Conservation (phyloP, 2,797 vertebrate species). For the Clarias laeviceps region DNA sequence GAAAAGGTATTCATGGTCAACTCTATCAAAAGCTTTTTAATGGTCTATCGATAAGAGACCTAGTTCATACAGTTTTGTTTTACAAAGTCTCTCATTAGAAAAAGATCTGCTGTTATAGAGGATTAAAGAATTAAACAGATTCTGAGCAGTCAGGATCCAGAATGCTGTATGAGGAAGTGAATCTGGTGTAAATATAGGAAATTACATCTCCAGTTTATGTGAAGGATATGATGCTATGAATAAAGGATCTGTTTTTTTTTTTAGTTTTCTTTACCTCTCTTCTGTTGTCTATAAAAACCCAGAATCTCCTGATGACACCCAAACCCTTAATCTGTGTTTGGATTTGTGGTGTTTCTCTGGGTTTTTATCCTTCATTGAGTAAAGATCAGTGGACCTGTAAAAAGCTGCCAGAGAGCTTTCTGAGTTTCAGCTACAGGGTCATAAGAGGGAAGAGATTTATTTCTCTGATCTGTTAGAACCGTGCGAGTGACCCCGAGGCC, state of each 20-base stretch:
- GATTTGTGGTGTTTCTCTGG: conserved; percentile 32
- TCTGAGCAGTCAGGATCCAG: background rate
- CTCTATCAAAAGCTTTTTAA: too few relatives aligned
- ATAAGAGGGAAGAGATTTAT: conserved; percentile 31
- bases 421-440: conserved; percentile 27
- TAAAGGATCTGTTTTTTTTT: background rate
- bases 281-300: conserved; percentile 29
- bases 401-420: conserved; percentile 57
- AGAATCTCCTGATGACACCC: conserved; percentile 5
- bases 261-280: background rate
- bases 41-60: too few relatives aligned
- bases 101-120: too few relatives aligned
- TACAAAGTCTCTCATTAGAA: too few relatives aligned
- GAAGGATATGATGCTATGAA: background rate
- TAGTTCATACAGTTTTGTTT: too few relatives aligned
- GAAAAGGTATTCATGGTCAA: too few relatives aligned
- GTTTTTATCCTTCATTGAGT: conserved; percentile 29
- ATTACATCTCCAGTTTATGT: background rate
- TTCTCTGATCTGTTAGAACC: conserved; percentile 54
- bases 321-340: conserved; percentile 38
- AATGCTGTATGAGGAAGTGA: background rate
- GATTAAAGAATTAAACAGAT: background rate
- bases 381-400: conserved; percentile 31
- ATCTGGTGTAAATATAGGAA: background rate
- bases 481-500: conserved; percentile 46